phyloP scores from a whole-genome alignment of 2,113 vertebrate species.

The Diadophis punctatus region DNA sequence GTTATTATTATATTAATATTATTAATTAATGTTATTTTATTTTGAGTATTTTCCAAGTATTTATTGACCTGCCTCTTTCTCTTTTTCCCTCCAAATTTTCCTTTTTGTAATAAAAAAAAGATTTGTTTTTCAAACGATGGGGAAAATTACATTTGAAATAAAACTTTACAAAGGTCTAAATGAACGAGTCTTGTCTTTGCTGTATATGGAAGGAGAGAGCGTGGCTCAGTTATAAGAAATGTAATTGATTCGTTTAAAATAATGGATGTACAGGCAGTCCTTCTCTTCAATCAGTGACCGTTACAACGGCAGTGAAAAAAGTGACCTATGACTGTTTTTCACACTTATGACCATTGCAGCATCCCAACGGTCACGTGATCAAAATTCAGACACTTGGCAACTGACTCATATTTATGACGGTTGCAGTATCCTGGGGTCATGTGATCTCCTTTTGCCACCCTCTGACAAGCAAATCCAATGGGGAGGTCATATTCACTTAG shows the following conservation, averaged over 20 bases:
- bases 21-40: conserved; percentile 38
- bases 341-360: too few relatives aligned
- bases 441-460: too few relatives aligned
- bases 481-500: too few relatives aligned
- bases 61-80: conserved; percentile 9
- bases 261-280: background rate
- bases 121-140: background rate
- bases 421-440: too few relatives aligned
- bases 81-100: background rate
- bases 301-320: too few relatives aligned
- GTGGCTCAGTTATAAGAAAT: background rate
- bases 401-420: too few relatives aligned
- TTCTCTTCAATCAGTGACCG: too few relatives aligned
- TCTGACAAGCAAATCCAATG: too few relatives aligned
- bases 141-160: conserved; percentile 11
- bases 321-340: too few relatives aligned
- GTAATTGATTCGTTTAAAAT: background rate
- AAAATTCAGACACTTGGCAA: too few relatives aligned
- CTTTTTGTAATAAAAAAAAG: conserved; percentile 15
- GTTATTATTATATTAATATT: conserved; percentile 28
- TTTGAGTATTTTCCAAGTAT: conserved; percentile 17
- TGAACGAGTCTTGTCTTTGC: background rate
- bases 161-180: background rate
- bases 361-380: too few relatives aligned
- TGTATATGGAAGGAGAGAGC: too few relatives aligned